phyloP scores from a whole-genome alignment of 2,113 vertebrate species.

The Oreocharis arfaki region DNA sequence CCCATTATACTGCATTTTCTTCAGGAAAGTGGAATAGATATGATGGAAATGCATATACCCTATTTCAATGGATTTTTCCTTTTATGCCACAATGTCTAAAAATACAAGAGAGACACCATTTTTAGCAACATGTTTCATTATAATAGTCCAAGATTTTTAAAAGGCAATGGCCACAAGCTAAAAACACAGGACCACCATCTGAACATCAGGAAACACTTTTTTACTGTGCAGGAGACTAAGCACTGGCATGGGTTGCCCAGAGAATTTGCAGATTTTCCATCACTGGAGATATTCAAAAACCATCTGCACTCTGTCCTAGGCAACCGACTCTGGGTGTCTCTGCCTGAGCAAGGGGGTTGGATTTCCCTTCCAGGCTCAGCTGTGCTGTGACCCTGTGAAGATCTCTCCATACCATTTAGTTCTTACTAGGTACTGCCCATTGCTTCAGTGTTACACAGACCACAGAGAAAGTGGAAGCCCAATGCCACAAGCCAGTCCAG shows the following conservation, averaged over 20 bases:
- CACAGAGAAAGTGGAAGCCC: neutral
- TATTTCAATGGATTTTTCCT: neutral
- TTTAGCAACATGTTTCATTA: neutral
- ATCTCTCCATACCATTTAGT: neutral
- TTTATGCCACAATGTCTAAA: neutral
- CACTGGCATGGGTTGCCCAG: neutral
- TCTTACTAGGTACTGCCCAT: neutral
- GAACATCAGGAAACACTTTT: neutral
- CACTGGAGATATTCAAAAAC: neutral
- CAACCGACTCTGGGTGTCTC: neutral
- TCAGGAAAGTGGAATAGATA: neutral
- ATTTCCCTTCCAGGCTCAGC: neutral
- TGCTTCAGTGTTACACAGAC: neutral
- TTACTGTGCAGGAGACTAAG: neutral
- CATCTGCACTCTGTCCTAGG: neutral
- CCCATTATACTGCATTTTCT: neutral
- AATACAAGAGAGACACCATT: neutral
- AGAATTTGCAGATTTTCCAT: neutral
- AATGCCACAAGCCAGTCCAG: neutral
- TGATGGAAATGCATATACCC: neutral
- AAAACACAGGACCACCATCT: neutral
- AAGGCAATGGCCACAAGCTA: neutral
- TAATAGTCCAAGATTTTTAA: neutral
- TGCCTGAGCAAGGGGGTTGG: neutral
- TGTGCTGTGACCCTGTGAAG: neutral